Base-by-base conservation (phyloP, 2,888 invertebrate species). In the Myopa tessellatipennis region DNA sequence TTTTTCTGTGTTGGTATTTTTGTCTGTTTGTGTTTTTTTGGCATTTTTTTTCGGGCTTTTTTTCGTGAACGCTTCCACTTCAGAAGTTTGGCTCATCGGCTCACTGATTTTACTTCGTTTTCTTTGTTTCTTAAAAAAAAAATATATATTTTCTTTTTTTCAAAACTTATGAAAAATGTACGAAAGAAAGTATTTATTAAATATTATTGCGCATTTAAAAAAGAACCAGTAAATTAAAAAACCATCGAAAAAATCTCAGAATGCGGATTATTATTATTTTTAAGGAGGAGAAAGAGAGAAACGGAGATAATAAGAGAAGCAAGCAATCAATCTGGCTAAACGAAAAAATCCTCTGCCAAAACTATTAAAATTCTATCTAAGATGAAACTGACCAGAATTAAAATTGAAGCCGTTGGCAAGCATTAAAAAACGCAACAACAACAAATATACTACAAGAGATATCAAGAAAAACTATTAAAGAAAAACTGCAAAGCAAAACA, bases 291-390 rank as follows among this genome's bases (percentile, higher is more conserved):
- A 26, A 16, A n/a, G 26, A 26, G 6, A 61, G 61, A 26, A 5
- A 26, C 1, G 18, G 26, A 10, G 26, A 10, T 18, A 26, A 7
- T 8, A 26, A 50, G 18, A 26, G 34, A 18, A 69, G 4, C 6
- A 4, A n/a, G n/a, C 50, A 68, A 45, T 26, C 26, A 26, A 26
- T 26, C 26, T 26, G 26, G 26, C 26, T 26, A 26, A 26, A 26
- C 1, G 26, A 26, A n/a, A 10, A 26, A 45, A 38, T 45, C 60
- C 38, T 73, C 10, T 63, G 63, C 73, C 73, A 73, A 73, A 50
- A 63, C 73, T 73, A 63, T 73, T 63, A 73, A 73, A 73, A 73
- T 61, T 73, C 61, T 73, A 73, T 73, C 73, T 73, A 2, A 73
- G 73, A 73, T 73, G 26, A 73, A 61, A 73, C 61, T 73, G 73